These are phyloP conservation scores for Enoplolaimus lenunculus DNA, from an alignment of 2,888 invertebrate genomes.

Conservation along the genomic window DNA sequence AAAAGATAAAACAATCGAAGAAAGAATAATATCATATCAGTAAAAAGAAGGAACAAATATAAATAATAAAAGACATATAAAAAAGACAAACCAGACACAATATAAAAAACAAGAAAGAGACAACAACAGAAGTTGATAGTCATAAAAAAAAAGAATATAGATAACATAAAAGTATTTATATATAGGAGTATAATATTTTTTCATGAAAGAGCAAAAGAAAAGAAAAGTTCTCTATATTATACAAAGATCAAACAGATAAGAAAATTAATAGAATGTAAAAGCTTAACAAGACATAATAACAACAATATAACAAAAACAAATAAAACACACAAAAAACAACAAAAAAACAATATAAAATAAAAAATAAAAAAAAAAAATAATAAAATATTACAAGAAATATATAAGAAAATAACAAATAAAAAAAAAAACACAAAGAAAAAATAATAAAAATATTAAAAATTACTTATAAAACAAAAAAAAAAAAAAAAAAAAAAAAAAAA, in stretches of 20 bases:
- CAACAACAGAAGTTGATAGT: not conserved
- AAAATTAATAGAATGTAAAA: not conserved
- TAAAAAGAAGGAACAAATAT: not conserved
- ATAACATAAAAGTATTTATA: too few relatives aligned
- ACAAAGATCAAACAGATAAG: not conserved
- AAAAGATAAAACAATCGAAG: not conserved
- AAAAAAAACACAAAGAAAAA: slow-evolving; percentile 18
- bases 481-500: slow-evolving; percentile 20
- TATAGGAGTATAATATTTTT: too few relatives aligned
- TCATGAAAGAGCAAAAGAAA: slow-evolving; percentile 3
- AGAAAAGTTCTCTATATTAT: not conserved
- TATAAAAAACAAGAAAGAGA: not conserved
- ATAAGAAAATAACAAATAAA: slow-evolving; percentile 17
- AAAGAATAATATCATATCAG: not conserved
- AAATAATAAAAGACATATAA: not conserved
- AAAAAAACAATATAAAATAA: not conserved
- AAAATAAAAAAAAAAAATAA: not conserved
- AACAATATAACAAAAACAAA: not conserved
- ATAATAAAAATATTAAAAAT: slow-evolving; percentile 20
- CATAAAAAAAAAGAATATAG: not conserved
- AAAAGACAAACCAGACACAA: not conserved
- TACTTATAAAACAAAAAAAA: slow-evolving; percentile 16
- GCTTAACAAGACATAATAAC: not conserved
- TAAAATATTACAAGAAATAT: slow-evolving; percentile 5
- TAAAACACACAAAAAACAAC: not conserved